Percentiles rank a stretch among this genome's conserved stretches.
These are phyloP conservation scores for Catocala sponsa DNA, from an alignment of 2,888 invertebrate genomes.

Conservation along the genomic window DNA sequence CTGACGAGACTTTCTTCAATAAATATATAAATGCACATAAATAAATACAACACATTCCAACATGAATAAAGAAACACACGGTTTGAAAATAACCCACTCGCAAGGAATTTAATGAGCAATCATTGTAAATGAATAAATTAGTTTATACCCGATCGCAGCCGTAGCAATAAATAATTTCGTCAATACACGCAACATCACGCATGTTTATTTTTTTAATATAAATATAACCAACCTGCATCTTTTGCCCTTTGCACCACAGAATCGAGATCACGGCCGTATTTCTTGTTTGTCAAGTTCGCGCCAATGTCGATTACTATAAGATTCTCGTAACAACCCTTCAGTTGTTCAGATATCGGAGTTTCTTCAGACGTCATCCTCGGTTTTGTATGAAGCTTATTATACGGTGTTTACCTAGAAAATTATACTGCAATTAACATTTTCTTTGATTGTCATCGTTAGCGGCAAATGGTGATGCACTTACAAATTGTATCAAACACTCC, in stretches of 20 bases:
- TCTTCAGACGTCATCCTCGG: constrained; percentile 86
- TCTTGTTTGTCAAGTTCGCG: constrained; percentile 97
- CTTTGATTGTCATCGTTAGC: constrained; percentile 12
- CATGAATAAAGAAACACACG: constrained; percentile 21
- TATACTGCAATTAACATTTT: constrained; percentile 32
- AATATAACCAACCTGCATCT: constrained; percentile 92
- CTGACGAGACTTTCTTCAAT: background rate
- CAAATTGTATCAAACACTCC: constrained; percentile 87
- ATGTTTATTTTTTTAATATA: constrained; percentile 30
- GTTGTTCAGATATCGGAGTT: constrained; percentile 81
- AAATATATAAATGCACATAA: constrained; percentile 36
- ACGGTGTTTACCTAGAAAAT: constrained; percentile 82
- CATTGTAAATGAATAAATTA: constrained; percentile 63
- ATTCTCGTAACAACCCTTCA: constrained; percentile 96
- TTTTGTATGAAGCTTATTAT: constrained; percentile 83
- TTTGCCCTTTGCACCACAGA: constrained; percentile 96
- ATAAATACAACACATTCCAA: constrained; percentile 27
- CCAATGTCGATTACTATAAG: constrained; percentile 97
- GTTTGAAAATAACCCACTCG: constrained; percentile 49
- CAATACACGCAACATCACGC: constrained; percentile 56
- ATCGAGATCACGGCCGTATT: constrained; percentile 97
- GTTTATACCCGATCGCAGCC: constrained; percentile 45
- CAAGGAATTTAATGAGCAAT: constrained; percentile 53
- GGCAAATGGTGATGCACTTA: constrained; percentile 60
- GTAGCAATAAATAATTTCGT: constrained; percentile 49